Conservation (phyloP, 2,797 vertebrate genomes). For the Tamandua tetradactyla region DNA sequence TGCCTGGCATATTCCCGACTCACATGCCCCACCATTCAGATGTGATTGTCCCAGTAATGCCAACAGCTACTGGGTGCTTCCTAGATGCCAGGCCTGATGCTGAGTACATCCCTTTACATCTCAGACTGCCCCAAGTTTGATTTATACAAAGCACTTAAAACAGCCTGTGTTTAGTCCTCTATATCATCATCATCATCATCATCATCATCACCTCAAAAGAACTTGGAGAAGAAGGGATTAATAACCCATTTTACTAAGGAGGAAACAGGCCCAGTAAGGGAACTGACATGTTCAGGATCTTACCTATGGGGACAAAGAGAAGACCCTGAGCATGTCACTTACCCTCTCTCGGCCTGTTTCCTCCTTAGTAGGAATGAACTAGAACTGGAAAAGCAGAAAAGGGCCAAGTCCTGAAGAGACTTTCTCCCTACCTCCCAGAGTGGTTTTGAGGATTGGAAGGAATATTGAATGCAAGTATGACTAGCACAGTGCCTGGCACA, state of each 20-base stretch:
- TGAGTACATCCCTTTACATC: not conserved
- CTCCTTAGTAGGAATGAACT: too few relatives aligned
- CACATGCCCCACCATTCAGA: not conserved
- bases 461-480: rapidly evolving
- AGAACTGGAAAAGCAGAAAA: not conserved
- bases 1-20: slow-evolving; percentile 71
- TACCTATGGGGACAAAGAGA: not conserved
- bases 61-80: not conserved
- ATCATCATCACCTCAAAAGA: not conserved
- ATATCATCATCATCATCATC: not conserved
- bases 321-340: too few relatives aligned
- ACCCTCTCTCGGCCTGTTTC: too few relatives aligned
- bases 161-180: not conserved
- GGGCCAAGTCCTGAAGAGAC: not conserved
- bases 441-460: not conserved
- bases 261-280: not conserved
- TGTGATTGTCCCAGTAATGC: not conserved
- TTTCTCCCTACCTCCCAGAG: not conserved
- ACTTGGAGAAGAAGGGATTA: not conserved
- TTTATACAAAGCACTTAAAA: too few relatives aligned
- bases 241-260: not conserved
- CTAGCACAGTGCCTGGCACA: rapidly evolving
- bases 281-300: not conserved
- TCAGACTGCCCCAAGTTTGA: rapidly evolving
- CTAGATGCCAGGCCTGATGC: not conserved